phyloP scores from a whole-genome alignment of 2,888 invertebrate species.

The Euphydryas editha region DNA sequence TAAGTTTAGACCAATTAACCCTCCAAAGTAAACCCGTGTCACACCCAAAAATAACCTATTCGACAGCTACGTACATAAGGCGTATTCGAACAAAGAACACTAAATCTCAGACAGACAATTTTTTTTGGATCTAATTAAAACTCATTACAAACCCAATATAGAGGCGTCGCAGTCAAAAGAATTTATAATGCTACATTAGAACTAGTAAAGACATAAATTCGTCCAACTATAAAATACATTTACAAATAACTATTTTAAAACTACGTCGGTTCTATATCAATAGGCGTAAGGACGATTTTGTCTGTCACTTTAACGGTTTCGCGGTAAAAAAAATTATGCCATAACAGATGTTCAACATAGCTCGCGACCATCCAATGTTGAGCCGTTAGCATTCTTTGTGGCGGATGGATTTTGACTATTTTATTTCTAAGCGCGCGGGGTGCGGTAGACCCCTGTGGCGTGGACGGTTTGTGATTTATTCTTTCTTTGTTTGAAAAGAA shows the following conservation, averaged over 20 bases:
- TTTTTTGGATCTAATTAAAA: constrained; percentile 61
- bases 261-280: constrained; percentile 23
- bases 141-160: constrained; percentile 58
- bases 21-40: constrained; percentile 5
- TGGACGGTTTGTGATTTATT: constrained; percentile 73
- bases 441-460: constrained; percentile 48
- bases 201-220: constrained; percentile 27
- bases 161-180: constrained; percentile 48
- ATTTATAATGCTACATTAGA: constrained; percentile 43
- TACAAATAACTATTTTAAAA: neutral
- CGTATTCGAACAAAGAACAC: constrained; percentile 45
- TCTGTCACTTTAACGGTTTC: constrained; percentile 15
- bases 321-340: constrained; percentile 26
- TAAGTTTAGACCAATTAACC: constrained; percentile 11
- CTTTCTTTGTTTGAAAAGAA: constrained; percentile 75
- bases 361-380: constrained; percentile 43
- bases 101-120: constrained; percentile 50
- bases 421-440: constrained; percentile 49
- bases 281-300: constrained; percentile 29
- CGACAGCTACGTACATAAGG: constrained; percentile 21
- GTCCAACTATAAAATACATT: constrained; percentile 10
- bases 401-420: constrained; percentile 50
- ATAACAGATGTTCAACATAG: constrained; percentile 53
- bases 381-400: constrained; percentile 67
- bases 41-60: constrained; percentile 22